Evolutionary conservation across 1,140 invertebrate genomes (phyloP).

Genomic region (Calliopsis andreniformis): DNA sequence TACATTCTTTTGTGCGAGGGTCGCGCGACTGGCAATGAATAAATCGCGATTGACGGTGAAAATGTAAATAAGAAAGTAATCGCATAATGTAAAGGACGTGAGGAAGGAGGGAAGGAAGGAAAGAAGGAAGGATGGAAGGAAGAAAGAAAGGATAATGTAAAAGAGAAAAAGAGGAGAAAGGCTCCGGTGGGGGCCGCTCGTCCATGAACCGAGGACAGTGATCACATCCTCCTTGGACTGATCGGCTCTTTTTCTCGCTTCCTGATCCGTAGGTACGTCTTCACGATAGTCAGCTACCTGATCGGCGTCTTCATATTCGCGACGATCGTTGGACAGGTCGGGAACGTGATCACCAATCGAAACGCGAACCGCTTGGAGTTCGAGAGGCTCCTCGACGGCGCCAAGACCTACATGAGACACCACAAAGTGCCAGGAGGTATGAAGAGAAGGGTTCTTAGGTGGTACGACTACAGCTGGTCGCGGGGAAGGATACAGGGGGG

Average conservation of each 20-base stretch:
- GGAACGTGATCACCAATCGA: constrained; percentile 97
- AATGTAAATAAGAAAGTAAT: constrained; percentile 4
- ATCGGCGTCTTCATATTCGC: constrained; percentile 99
- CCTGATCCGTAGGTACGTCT: constrained; percentile 91
- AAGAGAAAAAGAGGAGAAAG: constrained; percentile 71
- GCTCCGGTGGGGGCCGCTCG: constrained; percentile 80
- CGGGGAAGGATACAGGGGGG: constrained; percentile 97
- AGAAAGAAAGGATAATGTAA: constrained; percentile 40
- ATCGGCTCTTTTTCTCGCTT: constrained; percentile 73
- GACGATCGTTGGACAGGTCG: constrained; percentile 98
- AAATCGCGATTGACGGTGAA: constrained; percentile 10
- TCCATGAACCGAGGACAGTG: constrained; percentile 66
- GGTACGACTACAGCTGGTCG: constrained; percentile 99
- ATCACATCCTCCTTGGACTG: constrained; percentile 69
- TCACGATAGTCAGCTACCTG: constrained; percentile 97
- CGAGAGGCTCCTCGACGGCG: constrained; percentile 95
- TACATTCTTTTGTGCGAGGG: constrained; percentile 3
- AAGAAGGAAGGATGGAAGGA: constrained; percentile 55
- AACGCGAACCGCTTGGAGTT: constrained; percentile 98
- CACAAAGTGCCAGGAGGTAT: constrained; percentile 97
- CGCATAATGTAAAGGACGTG: background rate
- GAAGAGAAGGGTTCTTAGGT: constrained; percentile 95
- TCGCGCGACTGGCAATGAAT: background rate
- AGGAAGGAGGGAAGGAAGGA: constrained; percentile 22
- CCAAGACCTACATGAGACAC: constrained; percentile 98